These are phyloP conservation scores for Corythoichthys haematopterus DNA, from an alignment of 2,113 vertebrate genomes.

Conservation along the genomic window DNA sequence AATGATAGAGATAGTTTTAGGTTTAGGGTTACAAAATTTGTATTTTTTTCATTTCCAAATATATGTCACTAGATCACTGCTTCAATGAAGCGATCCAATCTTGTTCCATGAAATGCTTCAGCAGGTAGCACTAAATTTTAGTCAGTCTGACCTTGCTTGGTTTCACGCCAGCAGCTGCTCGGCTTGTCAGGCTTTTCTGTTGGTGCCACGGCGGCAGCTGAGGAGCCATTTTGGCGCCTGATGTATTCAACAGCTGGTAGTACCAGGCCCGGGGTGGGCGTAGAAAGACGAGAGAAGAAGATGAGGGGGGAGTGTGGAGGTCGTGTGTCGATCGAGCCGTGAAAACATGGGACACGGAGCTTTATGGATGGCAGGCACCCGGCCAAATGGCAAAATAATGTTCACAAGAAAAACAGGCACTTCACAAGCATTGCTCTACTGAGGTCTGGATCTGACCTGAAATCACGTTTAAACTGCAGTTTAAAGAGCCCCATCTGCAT, in stretches of 20 bases:
- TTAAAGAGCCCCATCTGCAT: constrained; percentile 29
- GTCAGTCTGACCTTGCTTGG: constrained; percentile 43
- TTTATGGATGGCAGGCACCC: constrained; percentile 40
- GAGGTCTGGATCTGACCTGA: constrained; percentile 15
- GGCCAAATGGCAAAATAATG: constrained; percentile 53
- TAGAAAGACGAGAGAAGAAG: constrained; percentile 7
- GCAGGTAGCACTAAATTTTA: constrained; percentile 30
- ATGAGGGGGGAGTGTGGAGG: neutral
- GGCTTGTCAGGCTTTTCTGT: constrained; percentile 29
- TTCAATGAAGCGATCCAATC: neutral
- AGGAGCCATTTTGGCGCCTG: constrained; percentile 61
- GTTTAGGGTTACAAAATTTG: neutral
- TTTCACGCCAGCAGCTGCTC: constrained; percentile 52
- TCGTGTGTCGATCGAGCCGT: constrained; percentile 34
- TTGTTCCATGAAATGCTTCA: neutral
- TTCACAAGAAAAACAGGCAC: constrained; percentile 17
- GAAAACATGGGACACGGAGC: constrained; percentile 45
- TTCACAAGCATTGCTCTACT: constrained; percentile 14
- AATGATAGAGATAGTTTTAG: neutral
- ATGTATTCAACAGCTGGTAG: constrained; percentile 68
- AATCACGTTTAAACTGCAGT: constrained; percentile 31
- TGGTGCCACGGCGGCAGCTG: constrained; percentile 57
- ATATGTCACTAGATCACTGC: neutral
- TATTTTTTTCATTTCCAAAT: neutral
- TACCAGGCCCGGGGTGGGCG: constrained; percentile 47